phyloP scores from a whole-genome alignment of 2,113 vertebrate species.

The Trogon melanurus region DNA sequence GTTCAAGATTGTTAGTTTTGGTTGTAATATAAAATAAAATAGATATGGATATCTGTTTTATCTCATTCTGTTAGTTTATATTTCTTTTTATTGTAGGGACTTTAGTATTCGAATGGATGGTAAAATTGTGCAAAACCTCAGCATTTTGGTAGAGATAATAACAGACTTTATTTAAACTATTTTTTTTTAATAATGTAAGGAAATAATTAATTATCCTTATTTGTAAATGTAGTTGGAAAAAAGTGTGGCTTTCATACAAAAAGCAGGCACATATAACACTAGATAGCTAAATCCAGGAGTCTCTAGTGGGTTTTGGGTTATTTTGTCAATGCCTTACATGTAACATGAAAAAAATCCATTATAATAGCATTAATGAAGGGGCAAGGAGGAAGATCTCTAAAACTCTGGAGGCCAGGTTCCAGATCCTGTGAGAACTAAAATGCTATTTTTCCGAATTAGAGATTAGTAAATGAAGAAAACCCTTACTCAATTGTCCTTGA shows the following conservation, averaged over 20 bases:
- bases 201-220: neutral
- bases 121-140: neutral
- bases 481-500: neutral
- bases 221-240: neutral
- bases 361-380: neutral
- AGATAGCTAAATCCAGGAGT: neutral
- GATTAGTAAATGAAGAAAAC: neutral
- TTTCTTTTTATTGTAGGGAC: neutral
- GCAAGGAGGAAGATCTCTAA: neutral
- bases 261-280: neutral
- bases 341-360: neutral
- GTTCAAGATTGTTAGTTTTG: conserved; percentile 5
- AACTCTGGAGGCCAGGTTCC: neutral
- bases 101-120: neutral
- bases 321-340: neutral
- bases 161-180: neutral
- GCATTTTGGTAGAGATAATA: neutral
- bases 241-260: neutral
- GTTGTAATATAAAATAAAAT: neutral
- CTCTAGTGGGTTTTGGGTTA: neutral
- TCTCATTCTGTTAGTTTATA: neutral
- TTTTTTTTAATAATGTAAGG: neutral
- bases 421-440: neutral
- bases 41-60: neutral
- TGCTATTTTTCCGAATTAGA: neutral